Percentiles rank a stretch among this genome's conserved stretches.
Conservation (phyloP, 2,888 invertebrate genomes). For the Tetrapedia diversipes region DNA sequence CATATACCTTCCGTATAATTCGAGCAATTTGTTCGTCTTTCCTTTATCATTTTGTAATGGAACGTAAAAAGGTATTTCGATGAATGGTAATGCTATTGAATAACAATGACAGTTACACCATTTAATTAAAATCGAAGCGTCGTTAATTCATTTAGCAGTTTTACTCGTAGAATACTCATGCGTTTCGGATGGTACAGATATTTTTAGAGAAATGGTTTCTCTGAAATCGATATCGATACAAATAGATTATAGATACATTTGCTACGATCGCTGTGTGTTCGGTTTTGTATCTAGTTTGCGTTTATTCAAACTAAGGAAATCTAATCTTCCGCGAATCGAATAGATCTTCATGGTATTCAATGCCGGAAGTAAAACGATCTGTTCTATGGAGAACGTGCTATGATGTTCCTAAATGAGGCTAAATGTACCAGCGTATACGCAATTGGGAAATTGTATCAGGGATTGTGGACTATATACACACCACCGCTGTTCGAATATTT, state of each 20-base stretch:
- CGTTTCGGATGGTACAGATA: too few relatives aligned
- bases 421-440: not conserved
- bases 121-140: too few relatives aligned
- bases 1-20: not conserved
- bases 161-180: too few relatives aligned
- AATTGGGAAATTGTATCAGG: slow-evolving; percentile 13
- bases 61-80: not conserved
- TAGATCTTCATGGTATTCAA: not conserved
- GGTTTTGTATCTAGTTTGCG: too few relatives aligned
- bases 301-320: not conserved
- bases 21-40: not conserved
- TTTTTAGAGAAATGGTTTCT: too few relatives aligned
- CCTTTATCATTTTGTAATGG: not conserved
- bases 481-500: slow-evolving; percentile 29
- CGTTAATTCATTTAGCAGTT: too few relatives aligned
- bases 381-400: not conserved
- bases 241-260: too few relatives aligned
- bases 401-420: not conserved
- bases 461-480: not conserved
- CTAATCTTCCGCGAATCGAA: not conserved
- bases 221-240: too few relatives aligned
- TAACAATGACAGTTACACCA: too few relatives aligned
- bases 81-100: too few relatives aligned
- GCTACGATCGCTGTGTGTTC: too few relatives aligned
- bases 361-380: not conserved